A percentile compares a stretch with the other conserved stretches of the same genome.
Evolutionary conservation across 37 sponge, comb jelly and placozoan genomes (phyloP).

Genomic region (Haliclona indistincta): DNA sequence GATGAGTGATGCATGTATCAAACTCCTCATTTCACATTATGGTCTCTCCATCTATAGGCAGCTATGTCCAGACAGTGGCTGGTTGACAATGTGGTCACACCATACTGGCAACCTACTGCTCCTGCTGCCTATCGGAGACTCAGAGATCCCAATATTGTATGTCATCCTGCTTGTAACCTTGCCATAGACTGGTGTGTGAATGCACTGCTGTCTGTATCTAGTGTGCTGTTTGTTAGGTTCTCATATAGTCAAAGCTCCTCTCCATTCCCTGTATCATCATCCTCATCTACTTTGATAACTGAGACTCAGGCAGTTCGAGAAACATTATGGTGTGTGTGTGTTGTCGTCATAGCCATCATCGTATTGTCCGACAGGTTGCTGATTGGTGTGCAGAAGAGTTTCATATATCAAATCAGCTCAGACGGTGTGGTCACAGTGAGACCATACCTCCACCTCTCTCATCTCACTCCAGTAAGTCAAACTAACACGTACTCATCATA

Average conservation of each 20-base stretch:
- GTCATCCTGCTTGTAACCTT: conserved; percentile 38
- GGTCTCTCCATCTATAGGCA: neutral
- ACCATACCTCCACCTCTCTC: conserved; percentile 19
- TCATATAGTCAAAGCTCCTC: neutral
- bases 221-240: neutral
- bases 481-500: neutral
- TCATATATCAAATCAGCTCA: conserved; percentile 15
- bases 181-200: conserved; percentile 25
- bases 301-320: conserved; percentile 52
- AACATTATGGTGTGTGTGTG: conserved; percentile 49
- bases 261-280: neutral
- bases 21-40: neutral
- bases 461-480: conserved; percentile 49
- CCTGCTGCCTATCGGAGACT: neutral
- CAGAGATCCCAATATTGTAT: neutral
- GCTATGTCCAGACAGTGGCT: conserved; percentile 7
- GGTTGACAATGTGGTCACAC: conserved; percentile 14
- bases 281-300: neutral
- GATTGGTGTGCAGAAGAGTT: conserved; percentile 44
- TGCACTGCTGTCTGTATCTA: neutral
- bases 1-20: no score
- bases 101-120: conserved; percentile 42
- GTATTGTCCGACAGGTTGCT: conserved; percentile 19
- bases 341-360: neutral
- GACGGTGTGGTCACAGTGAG: neutral